phyloP scores from a whole-genome alignment of 2,797 vertebrate genomes.

The Pseudochirops corinnae region DNA sequence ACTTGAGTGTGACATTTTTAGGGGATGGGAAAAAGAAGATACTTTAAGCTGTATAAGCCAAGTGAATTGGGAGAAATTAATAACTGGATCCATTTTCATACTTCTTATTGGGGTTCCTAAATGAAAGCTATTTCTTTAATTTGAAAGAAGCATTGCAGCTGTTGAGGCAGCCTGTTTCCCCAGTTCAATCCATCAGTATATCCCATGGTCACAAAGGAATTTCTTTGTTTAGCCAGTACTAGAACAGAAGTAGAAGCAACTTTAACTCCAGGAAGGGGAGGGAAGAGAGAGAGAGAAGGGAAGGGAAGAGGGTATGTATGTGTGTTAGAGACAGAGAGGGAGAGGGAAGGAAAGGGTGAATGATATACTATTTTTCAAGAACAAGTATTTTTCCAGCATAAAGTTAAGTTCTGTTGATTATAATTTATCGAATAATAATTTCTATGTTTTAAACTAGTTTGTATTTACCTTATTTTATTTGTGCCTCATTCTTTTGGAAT shows the following conservation, averaged over 20 bases:
- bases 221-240: conserved; percentile 50
- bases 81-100: conserved; percentile 64
- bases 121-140: conserved; percentile 55
- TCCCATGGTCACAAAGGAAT: conserved; percentile 58
- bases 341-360: not conserved
- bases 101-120: conserved; percentile 54
- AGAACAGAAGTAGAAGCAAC: conserved; percentile 24
- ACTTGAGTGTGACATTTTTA: conserved; percentile 46
- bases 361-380: conserved; percentile 41
- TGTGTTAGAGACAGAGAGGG: not conserved
- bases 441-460: conserved; percentile 61
- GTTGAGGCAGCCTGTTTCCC: conserved; percentile 36
- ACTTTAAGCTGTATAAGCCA: conserved; percentile 49
- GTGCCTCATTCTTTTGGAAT: conserved; percentile 65
- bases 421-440: conserved; percentile 54
- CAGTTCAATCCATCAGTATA: conserved; percentile 65
- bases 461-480: conserved; percentile 50
- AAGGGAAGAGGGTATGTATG: not conserved
- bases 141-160: conserved; percentile 55
- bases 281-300: conserved; percentile 3
- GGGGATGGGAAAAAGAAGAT: conserved; percentile 35
- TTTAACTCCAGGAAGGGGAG: conserved; percentile 24
- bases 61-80: conserved; percentile 60
- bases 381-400: conserved; percentile 50
- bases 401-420: conserved; percentile 51